Conservation (phyloP, 2,113 vertebrate genomes). For the Prochilodus magdalenae region DNA sequence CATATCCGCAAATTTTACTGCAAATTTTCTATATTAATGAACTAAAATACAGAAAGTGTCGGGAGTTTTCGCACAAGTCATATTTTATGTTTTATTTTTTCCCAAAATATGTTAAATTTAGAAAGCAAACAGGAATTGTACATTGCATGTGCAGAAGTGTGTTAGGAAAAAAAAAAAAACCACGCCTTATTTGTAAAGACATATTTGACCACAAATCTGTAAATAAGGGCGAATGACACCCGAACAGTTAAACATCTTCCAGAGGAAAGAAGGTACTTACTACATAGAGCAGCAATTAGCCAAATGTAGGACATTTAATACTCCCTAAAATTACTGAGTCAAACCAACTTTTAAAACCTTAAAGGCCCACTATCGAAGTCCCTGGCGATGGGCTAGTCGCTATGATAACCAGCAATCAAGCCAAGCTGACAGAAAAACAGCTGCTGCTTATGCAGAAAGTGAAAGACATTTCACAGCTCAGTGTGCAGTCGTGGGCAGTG, state of each 20-base stretch:
- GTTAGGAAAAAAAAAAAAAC: too few species aligned
- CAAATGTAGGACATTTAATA: not conserved
- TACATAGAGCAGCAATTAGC: not conserved
- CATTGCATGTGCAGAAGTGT: too few species aligned
- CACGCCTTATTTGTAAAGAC: too few species aligned
- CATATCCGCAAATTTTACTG: too few species aligned
- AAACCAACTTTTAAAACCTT: not conserved
- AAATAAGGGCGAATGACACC: not conserved
- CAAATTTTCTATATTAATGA: too few species aligned
- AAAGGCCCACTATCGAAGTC: not conserved
- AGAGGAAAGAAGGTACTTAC: not conserved
- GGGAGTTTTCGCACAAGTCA: too few species aligned
- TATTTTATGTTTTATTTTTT: too few species aligned
- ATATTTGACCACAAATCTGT: not conserved
- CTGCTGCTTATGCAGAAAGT: not conserved
- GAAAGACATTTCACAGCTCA: not conserved
- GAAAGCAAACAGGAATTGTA: too few species aligned
- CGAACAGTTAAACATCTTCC: not conserved
- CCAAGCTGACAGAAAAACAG: not conserved
- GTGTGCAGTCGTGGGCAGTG: not conserved
- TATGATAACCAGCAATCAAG: not conserved
- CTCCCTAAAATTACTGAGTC: not conserved
- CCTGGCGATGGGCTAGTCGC: not conserved
- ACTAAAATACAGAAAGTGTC: too few species aligned
- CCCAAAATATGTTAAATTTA: too few species aligned